phyloP scores from a whole-genome alignment of 2,113 vertebrate species.

The Zingel zingel region DNA sequence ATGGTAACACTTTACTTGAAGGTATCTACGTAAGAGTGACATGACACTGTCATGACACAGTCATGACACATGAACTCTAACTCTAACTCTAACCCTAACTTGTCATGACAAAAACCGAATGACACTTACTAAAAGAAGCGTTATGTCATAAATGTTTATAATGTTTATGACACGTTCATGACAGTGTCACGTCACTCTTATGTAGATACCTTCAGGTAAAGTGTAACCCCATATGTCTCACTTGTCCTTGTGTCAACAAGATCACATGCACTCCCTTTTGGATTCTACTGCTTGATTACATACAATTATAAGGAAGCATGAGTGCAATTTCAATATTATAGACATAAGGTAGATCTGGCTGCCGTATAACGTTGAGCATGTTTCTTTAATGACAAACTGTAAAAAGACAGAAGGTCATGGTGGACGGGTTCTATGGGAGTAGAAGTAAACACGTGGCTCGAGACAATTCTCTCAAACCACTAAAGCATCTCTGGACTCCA shows the following conservation, averaged over 20 bases:
- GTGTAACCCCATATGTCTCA: too few species aligned
- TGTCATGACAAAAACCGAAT: too few species aligned
- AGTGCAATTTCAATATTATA: not conserved
- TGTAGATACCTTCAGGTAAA: too few species aligned
- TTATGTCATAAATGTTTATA: too few species aligned
- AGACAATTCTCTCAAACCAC: slow-evolving; percentile 15
- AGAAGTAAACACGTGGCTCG: not conserved
- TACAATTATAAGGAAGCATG: not conserved
- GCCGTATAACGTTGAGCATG: not conserved
- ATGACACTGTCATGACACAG: too few species aligned
- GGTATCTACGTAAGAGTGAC: too few species aligned
- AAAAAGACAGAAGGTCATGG: not conserved
- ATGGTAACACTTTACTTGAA: too few species aligned
- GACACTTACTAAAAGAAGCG: too few species aligned
- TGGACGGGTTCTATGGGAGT: not conserved
- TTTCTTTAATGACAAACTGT: not conserved
- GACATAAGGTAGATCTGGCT: not conserved
- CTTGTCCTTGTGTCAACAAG: not conserved
- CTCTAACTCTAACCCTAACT: too few species aligned
- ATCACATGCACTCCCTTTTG: not conserved
- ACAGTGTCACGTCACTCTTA: too few species aligned
- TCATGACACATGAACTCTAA: too few species aligned
- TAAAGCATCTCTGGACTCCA: slow-evolving; percentile 29
- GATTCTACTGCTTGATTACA: not conserved
- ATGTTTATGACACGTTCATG: too few species aligned